phyloP scores from a whole-genome alignment of 2,113 vertebrate genomes.

The Dasypus novemcinctus region DNA sequence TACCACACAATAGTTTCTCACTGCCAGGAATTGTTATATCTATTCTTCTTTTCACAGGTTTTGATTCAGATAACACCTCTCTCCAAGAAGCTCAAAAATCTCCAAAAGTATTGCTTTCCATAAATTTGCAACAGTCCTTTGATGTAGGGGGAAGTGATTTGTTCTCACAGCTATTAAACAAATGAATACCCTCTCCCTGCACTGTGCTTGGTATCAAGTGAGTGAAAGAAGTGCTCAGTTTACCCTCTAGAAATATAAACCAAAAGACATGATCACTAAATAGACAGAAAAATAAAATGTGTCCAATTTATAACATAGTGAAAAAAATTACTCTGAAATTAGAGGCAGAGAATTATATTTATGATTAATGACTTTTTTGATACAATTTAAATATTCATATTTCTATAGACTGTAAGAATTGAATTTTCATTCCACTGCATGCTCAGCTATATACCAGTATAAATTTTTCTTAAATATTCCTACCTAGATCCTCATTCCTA shows the following conservation, averaged over 20 bases:
- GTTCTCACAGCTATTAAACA: constrained; percentile 43
- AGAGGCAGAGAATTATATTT: background rate
- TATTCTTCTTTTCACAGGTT: constrained; percentile 65
- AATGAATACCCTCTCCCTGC: background rate
- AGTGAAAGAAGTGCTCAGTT: background rate
- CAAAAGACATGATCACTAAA: background rate
- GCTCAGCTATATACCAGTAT: background rate
- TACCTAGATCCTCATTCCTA: background rate
- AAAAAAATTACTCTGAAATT: background rate
- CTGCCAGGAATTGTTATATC: constrained; percentile 53
- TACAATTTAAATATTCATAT: background rate
- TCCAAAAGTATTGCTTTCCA: background rate
- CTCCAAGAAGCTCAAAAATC: constrained; percentile 30
- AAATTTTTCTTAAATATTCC: constrained; percentile 5
- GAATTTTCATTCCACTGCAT: background rate
- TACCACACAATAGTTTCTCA: constrained; percentile 49
- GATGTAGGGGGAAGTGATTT: background rate
- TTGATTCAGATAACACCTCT: constrained; percentile 70
- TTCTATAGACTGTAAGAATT: background rate
- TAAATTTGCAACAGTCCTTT: constrained; percentile 33
- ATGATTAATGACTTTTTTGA: background rate
- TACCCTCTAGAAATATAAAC: background rate
- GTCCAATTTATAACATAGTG: background rate
- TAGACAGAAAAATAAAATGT: background rate
- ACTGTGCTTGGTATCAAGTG: background rate